A percentile compares a stretch with the other conserved stretches of the same genome.
Evolutionary conservation across 2,797 vertebrate species (phyloP).

Genomic region (Arctocebus calabarensis): DNA sequence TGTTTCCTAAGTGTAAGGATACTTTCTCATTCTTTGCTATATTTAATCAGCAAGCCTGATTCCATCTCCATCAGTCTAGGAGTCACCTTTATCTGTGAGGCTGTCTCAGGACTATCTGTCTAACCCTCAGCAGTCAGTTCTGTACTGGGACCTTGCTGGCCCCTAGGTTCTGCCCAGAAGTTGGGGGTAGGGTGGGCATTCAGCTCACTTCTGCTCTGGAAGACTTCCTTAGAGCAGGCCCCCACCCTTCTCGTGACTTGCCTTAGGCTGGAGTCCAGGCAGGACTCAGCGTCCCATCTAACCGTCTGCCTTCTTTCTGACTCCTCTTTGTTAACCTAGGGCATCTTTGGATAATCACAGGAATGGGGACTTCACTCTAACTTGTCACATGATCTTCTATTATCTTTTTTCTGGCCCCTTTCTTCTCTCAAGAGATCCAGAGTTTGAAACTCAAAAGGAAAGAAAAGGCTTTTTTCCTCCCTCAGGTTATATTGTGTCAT

Average conservation of each 20-base stretch:
- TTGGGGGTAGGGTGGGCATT: background rate
- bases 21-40: background rate
- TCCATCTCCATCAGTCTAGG: background rate
- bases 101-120: background rate
- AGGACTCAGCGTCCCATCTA: background rate
- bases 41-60: background rate
- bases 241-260: background rate
- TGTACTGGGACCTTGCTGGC: background rate
- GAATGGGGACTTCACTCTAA: background rate
- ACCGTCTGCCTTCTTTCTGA: background rate
- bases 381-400: background rate
- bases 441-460: constrained; percentile 42
- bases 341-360: background rate
- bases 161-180: background rate
- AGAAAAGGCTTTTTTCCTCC: background rate
- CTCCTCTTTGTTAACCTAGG: background rate
- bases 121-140: background rate
- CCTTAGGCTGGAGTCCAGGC: background rate
- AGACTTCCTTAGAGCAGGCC: background rate
- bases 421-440: background rate
- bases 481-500: background rate
- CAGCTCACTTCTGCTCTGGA: background rate
- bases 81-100: background rate
- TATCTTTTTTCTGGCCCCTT: background rate
- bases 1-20: background rate